Conservation (phyloP, 2,888 invertebrate genomes). For the Entomobrya multifasciata region DNA sequence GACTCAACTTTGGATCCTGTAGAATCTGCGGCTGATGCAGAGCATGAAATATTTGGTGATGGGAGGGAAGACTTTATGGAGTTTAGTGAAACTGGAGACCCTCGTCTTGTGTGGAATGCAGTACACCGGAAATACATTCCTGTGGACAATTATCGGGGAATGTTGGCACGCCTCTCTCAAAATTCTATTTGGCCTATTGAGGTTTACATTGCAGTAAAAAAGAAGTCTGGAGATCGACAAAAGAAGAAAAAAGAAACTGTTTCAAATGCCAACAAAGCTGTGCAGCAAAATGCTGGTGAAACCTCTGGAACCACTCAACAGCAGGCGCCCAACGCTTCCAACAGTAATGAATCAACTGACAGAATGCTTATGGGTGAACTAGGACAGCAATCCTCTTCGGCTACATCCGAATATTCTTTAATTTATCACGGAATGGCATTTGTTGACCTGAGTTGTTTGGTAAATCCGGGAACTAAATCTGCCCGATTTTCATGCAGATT, state of each 20-base stretch:
- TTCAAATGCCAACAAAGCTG: background rate
- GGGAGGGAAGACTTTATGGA: slow-evolving; percentile 40
- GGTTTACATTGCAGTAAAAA: slow-evolving; percentile 52
- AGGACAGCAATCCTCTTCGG: background rate
- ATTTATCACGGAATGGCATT: slow-evolving; percentile 67
- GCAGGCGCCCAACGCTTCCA: no score
- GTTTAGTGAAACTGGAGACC: slow-evolving; percentile 26
- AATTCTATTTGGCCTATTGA: slow-evolving; percentile 68
- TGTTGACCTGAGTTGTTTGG: slow-evolving; percentile 63
- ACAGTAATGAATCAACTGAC: slow-evolving; percentile 21
- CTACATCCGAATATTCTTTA: slow-evolving; percentile 29
- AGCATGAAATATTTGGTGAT: slow-evolving; percentile 48
- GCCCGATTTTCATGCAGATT: slow-evolving; percentile 63
- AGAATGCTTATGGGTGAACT: slow-evolving; percentile 52
- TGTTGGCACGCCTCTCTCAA: slow-evolving; percentile 50
- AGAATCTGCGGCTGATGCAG: background rate
- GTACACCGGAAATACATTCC: slow-evolving; percentile 50
- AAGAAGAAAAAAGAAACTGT: slow-evolving; percentile 14
- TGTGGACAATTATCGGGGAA: slow-evolving; percentile 46
- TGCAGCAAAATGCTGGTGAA: background rate
- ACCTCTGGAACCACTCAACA: background rate
- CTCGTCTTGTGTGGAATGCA: slow-evolving; percentile 57
- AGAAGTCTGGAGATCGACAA: slow-evolving; percentile 29
- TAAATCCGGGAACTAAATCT: slow-evolving; percentile 58
- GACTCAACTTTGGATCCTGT: background rate